These are phyloP conservation scores for Daubentonia madagascariensis DNA, from an alignment of 2,113 vertebrate genomes.

Conservation along the genomic window DNA sequence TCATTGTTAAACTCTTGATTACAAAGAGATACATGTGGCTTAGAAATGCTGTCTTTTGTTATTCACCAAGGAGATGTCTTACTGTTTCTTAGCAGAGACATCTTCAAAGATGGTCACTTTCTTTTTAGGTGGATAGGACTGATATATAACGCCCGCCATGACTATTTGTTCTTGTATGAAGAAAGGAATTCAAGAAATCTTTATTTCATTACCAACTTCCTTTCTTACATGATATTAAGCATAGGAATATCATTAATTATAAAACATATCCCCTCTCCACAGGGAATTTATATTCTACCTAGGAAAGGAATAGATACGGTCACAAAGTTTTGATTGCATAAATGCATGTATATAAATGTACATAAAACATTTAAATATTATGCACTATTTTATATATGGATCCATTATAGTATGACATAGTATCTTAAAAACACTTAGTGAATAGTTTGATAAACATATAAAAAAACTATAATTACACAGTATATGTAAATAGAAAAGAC, in stretches of 20 bases:
- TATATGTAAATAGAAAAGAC: neutral
- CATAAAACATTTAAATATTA: neutral
- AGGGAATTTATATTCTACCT: neutral
- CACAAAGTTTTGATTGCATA: constrained; percentile 8
- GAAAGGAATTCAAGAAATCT: neutral
- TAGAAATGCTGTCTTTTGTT: neutral
- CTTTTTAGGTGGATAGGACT: neutral
- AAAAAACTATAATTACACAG: neutral
- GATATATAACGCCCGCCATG: neutral
- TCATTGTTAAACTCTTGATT: constrained; percentile 21
- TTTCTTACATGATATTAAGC: neutral
- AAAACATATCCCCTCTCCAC: neutral
- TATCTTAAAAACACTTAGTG: neutral
- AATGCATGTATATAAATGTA: neutral
- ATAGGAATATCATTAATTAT: neutral
- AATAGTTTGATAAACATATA: neutral
- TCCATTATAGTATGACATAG: neutral
- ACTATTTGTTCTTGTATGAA: neutral
- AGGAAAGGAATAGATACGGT: neutral
- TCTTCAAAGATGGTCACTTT: neutral
- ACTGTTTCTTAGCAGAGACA: neutral
- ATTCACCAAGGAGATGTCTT: neutral
- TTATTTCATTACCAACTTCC: neutral
- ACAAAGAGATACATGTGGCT: neutral
- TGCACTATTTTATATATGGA: neutral